Evolutionary conservation across 2,797 vertebrate genomes (phyloP).

Genomic region (Anguilla megastoma): DNA sequence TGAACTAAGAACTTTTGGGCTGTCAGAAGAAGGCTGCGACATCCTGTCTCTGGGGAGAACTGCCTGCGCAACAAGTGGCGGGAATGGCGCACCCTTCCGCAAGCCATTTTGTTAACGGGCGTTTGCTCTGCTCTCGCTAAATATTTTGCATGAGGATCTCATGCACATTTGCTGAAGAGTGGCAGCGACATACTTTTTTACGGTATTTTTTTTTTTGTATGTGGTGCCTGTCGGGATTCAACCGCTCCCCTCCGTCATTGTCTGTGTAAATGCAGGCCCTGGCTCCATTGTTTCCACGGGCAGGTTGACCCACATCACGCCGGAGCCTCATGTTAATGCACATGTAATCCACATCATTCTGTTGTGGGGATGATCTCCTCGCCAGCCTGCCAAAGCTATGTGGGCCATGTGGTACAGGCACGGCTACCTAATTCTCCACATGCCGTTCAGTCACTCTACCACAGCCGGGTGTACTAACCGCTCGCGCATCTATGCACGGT

Average conservation of each 20-base stretch:
- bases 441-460: not conserved
- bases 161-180: not conserved
- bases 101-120: not conserved
- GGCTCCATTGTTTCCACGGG: not conserved
- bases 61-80: conserved; percentile 69
- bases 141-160: not conserved
- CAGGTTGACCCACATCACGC: conserved; percentile 24
- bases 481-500: not conserved
- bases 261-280: not conserved
- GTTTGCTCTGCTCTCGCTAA: not conserved
- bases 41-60: conserved; percentile 36
- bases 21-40: conserved; percentile 38
- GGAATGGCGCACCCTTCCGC: conserved; percentile 30
- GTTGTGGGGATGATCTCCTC: conserved; percentile 43
- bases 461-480: not conserved
- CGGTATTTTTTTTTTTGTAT: no score
- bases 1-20: conserved; percentile 54
- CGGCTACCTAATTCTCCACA: not conserved
- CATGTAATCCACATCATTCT: conserved; percentile 61
- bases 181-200: not conserved
- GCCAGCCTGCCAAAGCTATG: conserved; percentile 43
- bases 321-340: conserved; percentile 54
- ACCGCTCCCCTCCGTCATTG: not conserved
- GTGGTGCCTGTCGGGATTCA: not conserved
- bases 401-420: not conserved